Evolutionary conservation across 2,797 vertebrate genomes (phyloP).

Genomic region (Euthynnus affinis): DNA sequence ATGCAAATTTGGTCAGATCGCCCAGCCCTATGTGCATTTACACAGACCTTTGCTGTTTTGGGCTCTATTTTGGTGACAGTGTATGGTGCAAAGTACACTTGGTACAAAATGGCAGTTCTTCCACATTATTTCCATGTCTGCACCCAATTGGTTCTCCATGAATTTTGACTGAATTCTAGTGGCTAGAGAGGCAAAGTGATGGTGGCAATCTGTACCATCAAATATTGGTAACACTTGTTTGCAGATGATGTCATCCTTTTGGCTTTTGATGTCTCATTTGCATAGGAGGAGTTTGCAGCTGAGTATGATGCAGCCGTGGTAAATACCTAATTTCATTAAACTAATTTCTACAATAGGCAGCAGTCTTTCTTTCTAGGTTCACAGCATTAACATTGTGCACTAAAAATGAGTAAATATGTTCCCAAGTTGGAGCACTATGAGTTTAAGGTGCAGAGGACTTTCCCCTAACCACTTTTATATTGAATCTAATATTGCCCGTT

Average conservation of each 20-base stretch:
- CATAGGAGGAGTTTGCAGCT: background rate
- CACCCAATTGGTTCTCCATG: background rate
- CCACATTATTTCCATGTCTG: background rate
- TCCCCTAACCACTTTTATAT: background rate
- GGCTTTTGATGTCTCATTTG: conserved; percentile 13
- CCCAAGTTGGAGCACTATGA: background rate
- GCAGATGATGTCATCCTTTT: conserved; percentile 40
- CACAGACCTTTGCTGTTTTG: conserved; percentile 5
- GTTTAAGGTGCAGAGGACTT: background rate
- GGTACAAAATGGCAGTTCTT: background rate
- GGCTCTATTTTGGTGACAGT: conserved; percentile 38
- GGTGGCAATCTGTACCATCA: background rate
- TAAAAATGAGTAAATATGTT: background rate
- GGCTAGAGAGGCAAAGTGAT: background rate
- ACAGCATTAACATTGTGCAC: background rate
- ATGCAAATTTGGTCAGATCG: too few relatives aligned
- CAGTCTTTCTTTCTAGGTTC: conserved; percentile 6
- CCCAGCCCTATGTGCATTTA: background rate
- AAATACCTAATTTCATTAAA: background rate
- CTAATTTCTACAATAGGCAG: too few relatives aligned
- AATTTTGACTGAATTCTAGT: background rate
- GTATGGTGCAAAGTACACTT: conserved; percentile 13
- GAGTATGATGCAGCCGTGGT: background rate
- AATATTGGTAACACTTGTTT: conserved; percentile 18
- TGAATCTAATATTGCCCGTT: background rate